A percentile compares a stretch with the other conserved stretches of the same genome.
Evolutionary conservation across 1,140 invertebrate species (phyloP).

Genomic region (Oryctes rhinoceros): DNA sequence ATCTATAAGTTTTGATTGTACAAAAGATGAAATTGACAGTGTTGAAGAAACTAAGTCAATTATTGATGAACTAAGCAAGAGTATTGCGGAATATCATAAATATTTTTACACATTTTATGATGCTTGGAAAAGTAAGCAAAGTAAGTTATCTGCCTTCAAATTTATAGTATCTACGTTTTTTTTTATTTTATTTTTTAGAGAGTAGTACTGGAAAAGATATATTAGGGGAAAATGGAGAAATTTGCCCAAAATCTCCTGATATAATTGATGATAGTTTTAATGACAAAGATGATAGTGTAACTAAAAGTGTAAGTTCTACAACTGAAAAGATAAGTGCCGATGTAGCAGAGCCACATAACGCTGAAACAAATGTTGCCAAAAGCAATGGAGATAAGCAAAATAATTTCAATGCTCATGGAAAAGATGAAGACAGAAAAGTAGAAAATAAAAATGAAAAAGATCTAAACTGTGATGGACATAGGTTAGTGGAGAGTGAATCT

Average conservation of each 20-base stretch:
- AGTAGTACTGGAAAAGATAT: not conserved
- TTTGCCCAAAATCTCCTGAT: not conserved
- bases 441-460: not conserved
- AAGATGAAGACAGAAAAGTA: not conserved
- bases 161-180: not conserved
- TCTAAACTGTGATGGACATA: not conserved
- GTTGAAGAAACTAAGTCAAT: conserved; percentile 15
- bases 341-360: too few relatives aligned
- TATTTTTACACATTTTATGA: not conserved
- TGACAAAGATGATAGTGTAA: too few relatives aligned
- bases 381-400: not conserved
- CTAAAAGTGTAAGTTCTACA: too few relatives aligned
- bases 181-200: not conserved
- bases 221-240: not conserved
- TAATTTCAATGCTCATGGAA: not conserved
- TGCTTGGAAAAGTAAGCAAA: not conserved
- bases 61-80: not conserved
- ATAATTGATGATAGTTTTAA: not conserved
- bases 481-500: not conserved
- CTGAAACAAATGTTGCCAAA: not conserved
- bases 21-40: not conserved
- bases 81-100: not conserved
- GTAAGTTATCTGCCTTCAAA: not conserved
- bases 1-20: not conserved
- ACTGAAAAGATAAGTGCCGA: too few relatives aligned